Conservation (phyloP, 2,888 invertebrate species). For the Clivina fossor region DNA sequence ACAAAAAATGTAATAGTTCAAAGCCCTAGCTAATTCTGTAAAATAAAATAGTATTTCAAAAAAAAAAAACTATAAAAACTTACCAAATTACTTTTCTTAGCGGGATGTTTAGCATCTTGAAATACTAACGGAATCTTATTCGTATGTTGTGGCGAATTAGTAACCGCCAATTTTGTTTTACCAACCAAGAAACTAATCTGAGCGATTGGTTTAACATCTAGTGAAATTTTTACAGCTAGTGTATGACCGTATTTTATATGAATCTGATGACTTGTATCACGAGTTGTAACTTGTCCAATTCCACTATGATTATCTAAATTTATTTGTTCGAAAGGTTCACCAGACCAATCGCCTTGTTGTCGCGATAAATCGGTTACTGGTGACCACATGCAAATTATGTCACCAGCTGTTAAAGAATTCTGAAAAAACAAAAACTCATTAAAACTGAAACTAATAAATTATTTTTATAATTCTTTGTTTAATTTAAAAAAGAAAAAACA, state of each 20-base stretch:
- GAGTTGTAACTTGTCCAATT: conserved; percentile 48
- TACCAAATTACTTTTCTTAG: conserved; percentile 49
- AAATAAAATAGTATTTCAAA: conserved; percentile 8
- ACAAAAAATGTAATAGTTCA: too few relatives aligned
- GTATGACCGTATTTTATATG: conserved; percentile 49
- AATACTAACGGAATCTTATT: conserved; percentile 45
- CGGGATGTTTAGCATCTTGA: conserved; percentile 43
- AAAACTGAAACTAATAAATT: too few relatives aligned
- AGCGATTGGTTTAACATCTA: conserved; percentile 46
- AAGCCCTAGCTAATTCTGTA: too few relatives aligned
- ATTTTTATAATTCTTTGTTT: too few relatives aligned
- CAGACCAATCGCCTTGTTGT: conserved; percentile 49
- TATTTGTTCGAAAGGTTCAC: conserved; percentile 49
- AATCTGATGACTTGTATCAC: conserved; percentile 46
- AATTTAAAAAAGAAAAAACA: too few relatives aligned
- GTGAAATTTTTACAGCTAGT: conserved; percentile 46
- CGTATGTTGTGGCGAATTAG: conserved; percentile 42
- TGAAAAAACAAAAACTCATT: conserved; percentile 37
- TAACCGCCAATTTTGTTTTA: conserved; percentile 41
- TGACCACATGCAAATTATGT: conserved; percentile 58
- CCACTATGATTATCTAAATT: conserved; percentile 48
- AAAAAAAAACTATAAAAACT: conserved; percentile 26
- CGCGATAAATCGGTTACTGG: conserved; percentile 52
- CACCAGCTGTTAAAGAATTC: conserved; percentile 56
- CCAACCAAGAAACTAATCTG: conserved; percentile 44